Conservation (phyloP, 92 coral and sea anemone species). For the Ricordea florida region DNA sequence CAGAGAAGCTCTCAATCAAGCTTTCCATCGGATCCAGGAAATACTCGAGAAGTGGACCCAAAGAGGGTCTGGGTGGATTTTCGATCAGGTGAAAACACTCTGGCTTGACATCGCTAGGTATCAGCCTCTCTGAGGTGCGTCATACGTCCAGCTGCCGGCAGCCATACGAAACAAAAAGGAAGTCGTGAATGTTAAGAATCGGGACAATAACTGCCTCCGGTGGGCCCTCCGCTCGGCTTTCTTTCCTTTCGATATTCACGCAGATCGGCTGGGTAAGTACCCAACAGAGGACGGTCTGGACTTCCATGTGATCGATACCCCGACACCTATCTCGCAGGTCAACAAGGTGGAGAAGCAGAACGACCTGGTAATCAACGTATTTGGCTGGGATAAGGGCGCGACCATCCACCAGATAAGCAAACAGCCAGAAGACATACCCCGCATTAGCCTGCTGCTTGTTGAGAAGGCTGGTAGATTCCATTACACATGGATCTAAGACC, state of each 20-base stretch:
- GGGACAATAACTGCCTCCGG: conserved; percentile 43
- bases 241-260: not conserved
- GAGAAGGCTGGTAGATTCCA: conserved; percentile 2
- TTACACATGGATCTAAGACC: conserved; percentile 20
- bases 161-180: conserved; percentile 27
- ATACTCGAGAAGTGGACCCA: not conserved
- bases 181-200: conserved; percentile 33
- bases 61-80: not conserved
- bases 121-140: conserved; percentile 17
- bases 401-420: not conserved
- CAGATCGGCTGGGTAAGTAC: conserved; percentile 8
- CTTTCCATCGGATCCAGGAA: not conserved
- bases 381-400: conserved; percentile 23
- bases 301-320: conserved; percentile 17
- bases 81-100: not conserved
- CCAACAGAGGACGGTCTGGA: conserved; percentile 2
- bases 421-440: not conserved
- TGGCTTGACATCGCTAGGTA: conserved; percentile 39
- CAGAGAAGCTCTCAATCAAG: not conserved
- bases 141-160: conserved; percentile 25
- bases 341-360: not conserved
- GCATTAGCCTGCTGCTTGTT: conserved; percentile 34
- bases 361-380: conserved; percentile 17
- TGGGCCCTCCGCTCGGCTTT: conserved; percentile 43
- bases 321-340: conserved; percentile 10